Evolutionary conservation across 2,888 invertebrate genomes (phyloP).

Genomic region (Lysandra bellargus): DNA sequence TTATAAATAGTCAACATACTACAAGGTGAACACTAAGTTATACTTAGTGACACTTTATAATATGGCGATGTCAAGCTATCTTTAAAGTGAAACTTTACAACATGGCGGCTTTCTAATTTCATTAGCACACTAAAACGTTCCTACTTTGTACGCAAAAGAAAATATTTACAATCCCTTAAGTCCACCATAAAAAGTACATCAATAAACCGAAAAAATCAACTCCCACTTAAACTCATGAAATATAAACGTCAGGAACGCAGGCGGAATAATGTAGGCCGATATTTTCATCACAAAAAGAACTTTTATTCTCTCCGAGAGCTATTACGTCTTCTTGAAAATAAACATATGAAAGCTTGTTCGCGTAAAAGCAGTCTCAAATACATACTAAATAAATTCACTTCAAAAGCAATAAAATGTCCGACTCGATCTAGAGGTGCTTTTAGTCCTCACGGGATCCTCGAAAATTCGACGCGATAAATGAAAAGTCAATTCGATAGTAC

Average conservation of each 20-base stretch:
- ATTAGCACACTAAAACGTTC: too few species aligned
- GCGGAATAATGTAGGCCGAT: slow-evolving; percentile 23
- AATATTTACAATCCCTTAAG: neutral
- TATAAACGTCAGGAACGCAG: neutral
- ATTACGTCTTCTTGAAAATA: slow-evolving; percentile 33
- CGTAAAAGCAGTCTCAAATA: slow-evolving; percentile 32
- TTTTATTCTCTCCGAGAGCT: slow-evolving; percentile 33
- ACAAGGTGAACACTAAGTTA: too few species aligned
- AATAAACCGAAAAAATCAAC: slow-evolving; percentile 2
- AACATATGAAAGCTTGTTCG: slow-evolving; percentile 34
- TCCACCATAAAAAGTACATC: neutral
- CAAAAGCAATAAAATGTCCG: slow-evolving; percentile 37
- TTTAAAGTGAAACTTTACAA: neutral
- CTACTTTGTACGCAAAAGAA: neutral
- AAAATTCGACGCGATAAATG: neutral
- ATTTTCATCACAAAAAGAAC: slow-evolving; percentile 31
- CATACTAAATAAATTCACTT: slow-evolving; percentile 29
- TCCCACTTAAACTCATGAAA: slow-evolving; percentile 17
- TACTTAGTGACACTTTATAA: too few species aligned
- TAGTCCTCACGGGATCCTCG: slow-evolving; percentile 35
- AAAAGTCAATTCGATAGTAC: slow-evolving; percentile 18
- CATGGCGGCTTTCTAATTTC: neutral
- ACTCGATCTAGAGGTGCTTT: slow-evolving; percentile 38
- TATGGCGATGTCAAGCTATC: too few species aligned
- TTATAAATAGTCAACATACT: too few species aligned